These are phyloP conservation scores for Ariolimax columbianus DNA, from an alignment of 2,888 invertebrate genomes.

Conservation along the genomic window DNA sequence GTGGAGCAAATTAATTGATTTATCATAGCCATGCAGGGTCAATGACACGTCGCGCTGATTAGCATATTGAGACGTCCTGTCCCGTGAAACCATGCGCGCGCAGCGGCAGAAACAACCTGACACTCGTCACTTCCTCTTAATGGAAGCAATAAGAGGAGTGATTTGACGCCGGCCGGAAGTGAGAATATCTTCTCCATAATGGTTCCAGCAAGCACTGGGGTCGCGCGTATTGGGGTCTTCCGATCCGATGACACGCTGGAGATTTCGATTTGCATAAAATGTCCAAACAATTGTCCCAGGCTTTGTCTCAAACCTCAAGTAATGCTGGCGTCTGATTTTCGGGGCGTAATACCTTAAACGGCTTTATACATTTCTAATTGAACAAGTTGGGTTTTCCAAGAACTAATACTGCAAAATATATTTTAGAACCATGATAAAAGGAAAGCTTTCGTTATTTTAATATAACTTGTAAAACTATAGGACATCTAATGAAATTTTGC, in stretches of 20 bases:
- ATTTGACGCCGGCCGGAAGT: slow-evolving; percentile 48
- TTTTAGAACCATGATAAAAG: too few relatives aligned
- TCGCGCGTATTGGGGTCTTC: slow-evolving; percentile 30
- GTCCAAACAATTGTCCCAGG: neutral
- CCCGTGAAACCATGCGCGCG: slow-evolving; percentile 30
- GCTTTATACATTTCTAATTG: neutral
- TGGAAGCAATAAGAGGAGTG: slow-evolving; percentile 47
- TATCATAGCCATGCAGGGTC: slow-evolving; percentile 43
- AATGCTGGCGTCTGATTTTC: slow-evolving; percentile 20
- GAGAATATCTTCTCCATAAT: slow-evolving; percentile 46
- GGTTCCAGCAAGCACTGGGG: slow-evolving; percentile 28
- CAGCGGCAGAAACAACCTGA: slow-evolving; percentile 39
- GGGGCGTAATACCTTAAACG: slow-evolving; percentile 35
- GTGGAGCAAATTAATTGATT: slow-evolving; percentile 46
- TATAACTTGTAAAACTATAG: too few relatives aligned
- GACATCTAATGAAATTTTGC: too few relatives aligned
- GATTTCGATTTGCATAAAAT: slow-evolving; percentile 42
- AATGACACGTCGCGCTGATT: slow-evolving; percentile 42
- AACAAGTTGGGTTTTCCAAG: too few relatives aligned
- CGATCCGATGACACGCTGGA: slow-evolving; percentile 40
- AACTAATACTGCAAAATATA: too few relatives aligned
- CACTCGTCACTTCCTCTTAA: slow-evolving; percentile 44
- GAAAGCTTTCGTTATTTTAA: too few relatives aligned
- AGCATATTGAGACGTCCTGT: slow-evolving; percentile 51
- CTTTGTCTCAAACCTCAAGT: slow-evolving; percentile 33